A percentile compares a stretch with the other conserved stretches of the same genome.
These are phyloP conservation scores for Physocephala rufipes DNA, from an alignment of 2,888 invertebrate species.

Conservation along the genomic window DNA sequence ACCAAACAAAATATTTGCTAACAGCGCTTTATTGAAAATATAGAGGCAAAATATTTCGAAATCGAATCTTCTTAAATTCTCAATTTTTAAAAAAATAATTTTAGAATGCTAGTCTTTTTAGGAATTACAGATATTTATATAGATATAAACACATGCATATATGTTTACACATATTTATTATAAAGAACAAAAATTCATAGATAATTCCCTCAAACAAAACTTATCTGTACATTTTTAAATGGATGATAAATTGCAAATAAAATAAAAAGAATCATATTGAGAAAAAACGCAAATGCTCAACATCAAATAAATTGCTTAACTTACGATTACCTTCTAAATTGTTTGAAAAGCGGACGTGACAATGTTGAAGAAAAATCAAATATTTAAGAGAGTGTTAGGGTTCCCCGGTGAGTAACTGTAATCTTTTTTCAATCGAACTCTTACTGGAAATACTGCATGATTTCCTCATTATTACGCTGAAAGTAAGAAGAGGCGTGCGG, in stretches of 20 bases:
- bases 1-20: neutral
- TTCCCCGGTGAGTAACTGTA: too few relatives aligned
- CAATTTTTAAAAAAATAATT: neutral
- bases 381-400: too few relatives aligned
- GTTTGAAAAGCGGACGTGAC: too few relatives aligned
- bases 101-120: conserved; percentile 17
- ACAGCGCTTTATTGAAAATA: neutral
- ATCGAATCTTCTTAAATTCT: neutral
- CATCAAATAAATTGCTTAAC: neutral
- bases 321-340: too few relatives aligned
- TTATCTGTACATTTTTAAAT: conserved; percentile 33
- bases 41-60: too few relatives aligned
- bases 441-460: neutral
- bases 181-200: neutral
- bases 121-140: conserved; percentile 21
- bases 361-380: too few relatives aligned
- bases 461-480: neutral
- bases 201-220: conserved; percentile 1
- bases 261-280: conserved; percentile 6
- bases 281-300: too few relatives aligned
- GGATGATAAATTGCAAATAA: conserved; percentile 14
- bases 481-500: too few relatives aligned
- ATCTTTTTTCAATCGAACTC: too few relatives aligned
- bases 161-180: conserved; percentile 13
- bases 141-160: conserved; percentile 16